A percentile compares a stretch with the other conserved stretches of the same genome.
Evolutionary conservation across 2,888 invertebrate species (phyloP).

Genomic region (Phyto melanocephala): DNA sequence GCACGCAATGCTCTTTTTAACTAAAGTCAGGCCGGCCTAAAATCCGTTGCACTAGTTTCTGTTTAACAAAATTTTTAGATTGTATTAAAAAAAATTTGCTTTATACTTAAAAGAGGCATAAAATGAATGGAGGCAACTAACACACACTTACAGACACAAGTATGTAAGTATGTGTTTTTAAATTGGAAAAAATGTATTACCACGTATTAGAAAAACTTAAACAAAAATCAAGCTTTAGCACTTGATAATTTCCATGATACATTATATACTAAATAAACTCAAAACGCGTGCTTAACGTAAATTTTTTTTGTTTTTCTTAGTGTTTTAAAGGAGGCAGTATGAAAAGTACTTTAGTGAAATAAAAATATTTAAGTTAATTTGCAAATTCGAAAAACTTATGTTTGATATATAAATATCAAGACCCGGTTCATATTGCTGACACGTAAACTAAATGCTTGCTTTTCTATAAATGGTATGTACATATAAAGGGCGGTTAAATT

Average conservation of each 20-base stretch:
- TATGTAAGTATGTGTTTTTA: conserved; percentile 25
- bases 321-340: background rate
- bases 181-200: conserved; percentile 44
- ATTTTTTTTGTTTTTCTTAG: conserved; percentile 31
- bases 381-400: too few species aligned
- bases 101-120: background rate
- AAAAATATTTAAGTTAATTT: too few species aligned
- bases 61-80: conserved; percentile 50
- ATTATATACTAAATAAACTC: conserved; percentile 57
- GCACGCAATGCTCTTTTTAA: conserved; percentile 45
- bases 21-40: conserved; percentile 21
- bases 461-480: too few species aligned
- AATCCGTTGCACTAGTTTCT: conserved; percentile 43
- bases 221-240: conserved; percentile 63
- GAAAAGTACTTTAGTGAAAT: background rate
- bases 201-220: conserved; percentile 59
- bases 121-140: conserved; percentile 19
- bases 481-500: too few species aligned
- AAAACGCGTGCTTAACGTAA: conserved; percentile 62
- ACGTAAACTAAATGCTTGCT: too few species aligned
- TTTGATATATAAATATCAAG: too few species aligned
- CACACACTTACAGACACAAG: background rate
- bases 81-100: conserved; percentile 21
- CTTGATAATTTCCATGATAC: conserved; percentile 63
- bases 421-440: too few species aligned